These are phyloP conservation scores for Aelia acuminata DNA, from an alignment of 2,888 invertebrate genomes.

Conservation along the genomic window DNA sequence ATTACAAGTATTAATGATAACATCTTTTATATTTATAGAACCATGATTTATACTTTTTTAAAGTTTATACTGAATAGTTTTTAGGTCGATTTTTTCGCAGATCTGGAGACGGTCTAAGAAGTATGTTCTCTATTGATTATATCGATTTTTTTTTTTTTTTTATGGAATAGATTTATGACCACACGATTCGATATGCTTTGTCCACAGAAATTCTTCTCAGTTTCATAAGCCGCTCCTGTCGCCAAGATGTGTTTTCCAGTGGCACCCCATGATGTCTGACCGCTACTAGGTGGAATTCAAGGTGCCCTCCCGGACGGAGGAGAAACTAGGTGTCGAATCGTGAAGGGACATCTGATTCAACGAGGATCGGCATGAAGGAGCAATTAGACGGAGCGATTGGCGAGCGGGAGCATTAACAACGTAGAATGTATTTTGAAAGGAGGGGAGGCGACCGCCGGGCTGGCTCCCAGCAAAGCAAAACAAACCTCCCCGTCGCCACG, in stretches of 20 bases:
- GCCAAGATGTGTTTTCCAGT: not conserved
- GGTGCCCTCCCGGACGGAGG: not conserved
- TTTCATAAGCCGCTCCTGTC: not conserved
- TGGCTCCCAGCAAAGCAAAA: slow-evolving; percentile 56
- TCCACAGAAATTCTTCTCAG: not conserved
- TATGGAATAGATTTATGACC: not conserved
- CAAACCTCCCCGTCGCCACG: slow-evolving; percentile 50
- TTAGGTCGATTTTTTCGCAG: not conserved
- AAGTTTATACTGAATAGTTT: not conserved
- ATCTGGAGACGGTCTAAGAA: not conserved
- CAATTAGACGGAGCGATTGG: slow-evolving; percentile 45
- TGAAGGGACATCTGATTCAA: slow-evolving; percentile 37
- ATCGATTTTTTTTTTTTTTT: not conserved
- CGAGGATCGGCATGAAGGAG: slow-evolving; percentile 10
- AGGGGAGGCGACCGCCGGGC: slow-evolving; percentile 59
- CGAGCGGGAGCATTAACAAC: slow-evolving; percentile 62
- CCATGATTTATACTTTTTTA: not conserved
- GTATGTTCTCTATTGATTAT: not conserved
- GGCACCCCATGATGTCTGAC: not conserved
- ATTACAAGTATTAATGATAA: too few relatives aligned
- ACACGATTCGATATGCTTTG: not conserved
- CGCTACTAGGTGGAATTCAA: slow-evolving; percentile 24
- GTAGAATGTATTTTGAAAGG: slow-evolving; percentile 64
- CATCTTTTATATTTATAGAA: too few relatives aligned
- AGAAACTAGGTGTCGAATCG: slow-evolving; percentile 36